Evolutionary conservation across 2,888 invertebrate species (phyloP).

Genomic region (Hesperia comma): DNA sequence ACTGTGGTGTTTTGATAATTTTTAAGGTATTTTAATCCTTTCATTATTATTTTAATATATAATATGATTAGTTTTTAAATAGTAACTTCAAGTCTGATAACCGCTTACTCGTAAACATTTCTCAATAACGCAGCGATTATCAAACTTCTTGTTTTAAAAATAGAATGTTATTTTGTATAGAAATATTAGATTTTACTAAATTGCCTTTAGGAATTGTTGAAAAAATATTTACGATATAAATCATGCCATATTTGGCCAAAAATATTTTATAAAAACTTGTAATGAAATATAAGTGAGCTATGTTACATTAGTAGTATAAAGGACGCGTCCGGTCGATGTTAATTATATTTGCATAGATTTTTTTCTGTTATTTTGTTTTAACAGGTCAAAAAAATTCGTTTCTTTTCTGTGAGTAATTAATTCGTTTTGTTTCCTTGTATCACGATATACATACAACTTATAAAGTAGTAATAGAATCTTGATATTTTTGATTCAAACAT

Average conservation of each 20-base stretch:
- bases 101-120: neutral
- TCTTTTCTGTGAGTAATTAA: no score
- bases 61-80: neutral
- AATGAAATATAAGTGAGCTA: slow-evolving; percentile 23
- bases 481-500: no score
- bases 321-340: neutral
- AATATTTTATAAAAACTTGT: neutral
- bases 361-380: no score
- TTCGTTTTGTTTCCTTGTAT: no score
- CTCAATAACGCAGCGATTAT: neutral
- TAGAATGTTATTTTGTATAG: neutral
- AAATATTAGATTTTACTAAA: neutral
- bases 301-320: neutral
- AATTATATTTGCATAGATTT: no score
- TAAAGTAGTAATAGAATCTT: no score
- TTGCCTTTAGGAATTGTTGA: neutral
- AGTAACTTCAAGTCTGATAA: neutral
- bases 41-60: slow-evolving; percentile 11
- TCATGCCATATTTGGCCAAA: slow-evolving; percentile 8
- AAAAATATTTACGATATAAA: neutral
- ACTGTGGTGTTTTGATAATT: slow-evolving; percentile 52
- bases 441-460: no score
- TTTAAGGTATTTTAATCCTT: no score
- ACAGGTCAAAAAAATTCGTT: no score
- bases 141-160: neutral